Evolutionary conservation across 2,797 vertebrate species (phyloP).

Genomic region (Hippoglossus hippoglossus): DNA sequence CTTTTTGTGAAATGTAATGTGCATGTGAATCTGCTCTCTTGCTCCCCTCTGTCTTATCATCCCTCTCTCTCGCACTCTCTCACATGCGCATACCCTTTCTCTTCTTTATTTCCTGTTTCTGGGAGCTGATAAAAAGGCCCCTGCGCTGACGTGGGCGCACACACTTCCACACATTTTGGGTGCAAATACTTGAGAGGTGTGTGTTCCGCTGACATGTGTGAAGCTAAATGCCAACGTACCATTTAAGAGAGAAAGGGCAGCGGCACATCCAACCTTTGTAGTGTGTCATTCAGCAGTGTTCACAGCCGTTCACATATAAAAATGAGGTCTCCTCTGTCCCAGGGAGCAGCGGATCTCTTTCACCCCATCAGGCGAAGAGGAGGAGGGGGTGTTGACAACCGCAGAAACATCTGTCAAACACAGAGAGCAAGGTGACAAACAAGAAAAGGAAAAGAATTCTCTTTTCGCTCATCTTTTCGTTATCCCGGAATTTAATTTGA

Average conservation of each 20-base stretch:
- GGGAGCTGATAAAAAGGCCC: slow-evolving; percentile 63
- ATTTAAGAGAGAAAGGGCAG: slow-evolving; percentile 89
- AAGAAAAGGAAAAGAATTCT: slow-evolving; percentile 1
- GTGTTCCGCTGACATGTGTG: slow-evolving; percentile 87
- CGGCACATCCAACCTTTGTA: slow-evolving; percentile 87
- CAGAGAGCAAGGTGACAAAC: slow-evolving; percentile 30
- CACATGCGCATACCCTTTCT: slow-evolving; percentile 15
- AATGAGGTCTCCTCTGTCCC: slow-evolving; percentile 81
- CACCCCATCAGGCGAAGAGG: slow-evolving; percentile 66
- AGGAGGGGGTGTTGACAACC: slow-evolving; percentile 69
- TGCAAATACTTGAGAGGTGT: slow-evolving; percentile 83
- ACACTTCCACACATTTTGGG: slow-evolving; percentile 77
- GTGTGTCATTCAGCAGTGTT: slow-evolving; percentile 87
- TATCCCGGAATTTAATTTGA: slow-evolving; percentile 23
- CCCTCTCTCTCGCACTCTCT: slow-evolving; percentile 1
- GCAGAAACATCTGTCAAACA: slow-evolving; percentile 59
- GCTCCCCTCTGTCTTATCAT: slow-evolving; percentile 61
- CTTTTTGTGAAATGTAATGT: slow-evolving; percentile 73
- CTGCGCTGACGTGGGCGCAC: slow-evolving; percentile 31
- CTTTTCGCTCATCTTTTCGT: background rate
- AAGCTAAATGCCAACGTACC: slow-evolving; percentile 90
- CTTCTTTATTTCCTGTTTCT: slow-evolving; percentile 61
- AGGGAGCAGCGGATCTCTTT: slow-evolving; percentile 73
- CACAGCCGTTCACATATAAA: slow-evolving; percentile 83
- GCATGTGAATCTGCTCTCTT: slow-evolving; percentile 67